Base-by-base conservation (phyloP, 1,140 invertebrate species). In the Penaeus japonicus region DNA sequence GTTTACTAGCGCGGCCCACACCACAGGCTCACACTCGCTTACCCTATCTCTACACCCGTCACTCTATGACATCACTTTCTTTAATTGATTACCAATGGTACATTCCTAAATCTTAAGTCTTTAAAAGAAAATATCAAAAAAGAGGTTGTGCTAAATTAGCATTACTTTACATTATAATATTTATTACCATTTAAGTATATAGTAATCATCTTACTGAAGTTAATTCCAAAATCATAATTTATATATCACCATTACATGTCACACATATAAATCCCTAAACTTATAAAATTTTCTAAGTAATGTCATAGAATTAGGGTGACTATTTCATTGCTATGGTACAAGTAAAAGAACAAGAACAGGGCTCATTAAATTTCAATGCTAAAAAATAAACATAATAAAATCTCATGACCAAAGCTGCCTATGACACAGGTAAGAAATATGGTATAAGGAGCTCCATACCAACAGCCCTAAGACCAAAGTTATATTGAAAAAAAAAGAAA, bases 1-100 rank as follows among this genome's bases (percentile, higher is more conserved):
- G 82, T 89, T 89, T 89, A 89, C 87, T 89, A 80, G 82, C 82
- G 59, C 83, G 83, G 82, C 87, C 87, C 81, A 78, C n/a, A 57
- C 47, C 77, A 79, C 73, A 62, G 73, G 30, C 83, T 77, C 80
- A 62, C 57, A 84, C 87, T 32, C 75, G 55, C 77, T 89, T 77
- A 78, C 87, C 80, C 81, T 83, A 55, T 78, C 62, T 77, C 62
- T 78, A 73, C 65, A 83, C 27, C 70, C 80, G 35, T 81, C 35
- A 32, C 30, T 89, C 80, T 62, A 75, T 73, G 59, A 65, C 62
- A 70, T n/a, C 18, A 81, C 78, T 65, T 80, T 24, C 53, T 59
- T 79, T 39, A 39, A 70, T 22, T 30, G 47, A 57, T 65, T 18
- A 30, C 30, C 17, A 17, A 55, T 53, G 30, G 47, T n/a, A 53